phyloP scores from a whole-genome alignment of 2,888 invertebrate species.

The Congeria kusceri region DNA sequence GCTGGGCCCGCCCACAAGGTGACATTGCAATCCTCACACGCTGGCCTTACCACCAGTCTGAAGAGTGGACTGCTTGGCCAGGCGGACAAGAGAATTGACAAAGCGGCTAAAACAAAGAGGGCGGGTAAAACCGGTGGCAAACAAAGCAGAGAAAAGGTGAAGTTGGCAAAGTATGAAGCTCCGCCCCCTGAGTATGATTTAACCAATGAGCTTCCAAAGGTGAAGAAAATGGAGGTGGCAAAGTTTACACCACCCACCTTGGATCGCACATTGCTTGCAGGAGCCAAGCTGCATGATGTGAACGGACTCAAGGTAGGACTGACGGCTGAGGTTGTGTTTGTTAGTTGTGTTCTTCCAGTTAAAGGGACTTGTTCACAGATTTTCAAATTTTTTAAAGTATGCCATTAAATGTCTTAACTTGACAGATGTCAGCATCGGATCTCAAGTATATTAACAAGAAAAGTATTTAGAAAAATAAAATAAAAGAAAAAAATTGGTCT shows the following conservation, averaged over 20 bases:
- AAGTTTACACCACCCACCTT: slow-evolving; percentile 72
- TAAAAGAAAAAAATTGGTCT: no score
- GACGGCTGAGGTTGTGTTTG: no score
- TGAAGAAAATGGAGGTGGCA: slow-evolving; percentile 62
- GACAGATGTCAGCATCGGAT: no score
- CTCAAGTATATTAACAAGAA: no score
- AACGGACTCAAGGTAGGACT: slow-evolving; percentile 75
- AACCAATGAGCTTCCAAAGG: slow-evolving; percentile 48
- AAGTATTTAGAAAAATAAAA: no score
- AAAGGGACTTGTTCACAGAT: no score
- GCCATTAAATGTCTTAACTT: no score
- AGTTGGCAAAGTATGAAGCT: slow-evolving; percentile 52
- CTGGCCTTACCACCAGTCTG: neutral
- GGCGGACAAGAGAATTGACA: neutral
- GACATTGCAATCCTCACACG: neutral
- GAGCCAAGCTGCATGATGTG: slow-evolving; percentile 69
- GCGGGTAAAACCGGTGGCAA: neutral
- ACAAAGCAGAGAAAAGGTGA: slow-evolving; percentile 47
- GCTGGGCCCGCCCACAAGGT: neutral
- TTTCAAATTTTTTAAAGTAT: no score
- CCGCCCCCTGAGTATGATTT: slow-evolving; percentile 67
- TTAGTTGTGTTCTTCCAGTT: no score
- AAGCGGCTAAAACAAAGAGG: neutral
- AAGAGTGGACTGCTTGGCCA: neutral
- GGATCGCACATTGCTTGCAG: slow-evolving; percentile 64